These are phyloP conservation scores for Cardiocondyla obscurior DNA, from an alignment of 1,140 invertebrate species.

Conservation along the genomic window DNA sequence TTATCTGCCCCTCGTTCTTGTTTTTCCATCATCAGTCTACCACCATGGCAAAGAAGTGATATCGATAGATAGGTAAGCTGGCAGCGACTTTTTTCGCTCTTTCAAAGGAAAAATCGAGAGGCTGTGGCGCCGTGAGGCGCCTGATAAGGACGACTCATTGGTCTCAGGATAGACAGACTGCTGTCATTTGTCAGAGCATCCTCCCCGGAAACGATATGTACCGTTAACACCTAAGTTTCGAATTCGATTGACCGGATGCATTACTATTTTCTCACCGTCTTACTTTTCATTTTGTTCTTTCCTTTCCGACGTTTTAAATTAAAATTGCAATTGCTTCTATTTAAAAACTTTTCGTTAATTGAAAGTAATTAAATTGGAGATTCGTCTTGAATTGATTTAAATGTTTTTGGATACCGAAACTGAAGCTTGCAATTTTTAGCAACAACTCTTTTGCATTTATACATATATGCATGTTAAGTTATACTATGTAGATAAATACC, in stretches of 20 bases:
- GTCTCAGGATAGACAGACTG: conserved; percentile 72
- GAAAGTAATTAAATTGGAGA: not conserved
- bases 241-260: conserved; percentile 57
- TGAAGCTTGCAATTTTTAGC: not conserved
- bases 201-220: conserved; percentile 34
- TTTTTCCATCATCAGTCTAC: conserved; percentile 77
- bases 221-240: conserved; percentile 42
- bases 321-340: not conserved
- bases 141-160: conserved; percentile 75
- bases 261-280: conserved; percentile 52
- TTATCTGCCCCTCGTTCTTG: conserved; percentile 72
- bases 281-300: not conserved
- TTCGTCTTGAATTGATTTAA: not conserved
- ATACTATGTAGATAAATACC: not conserved
- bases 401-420: not conserved
- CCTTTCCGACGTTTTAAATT: not conserved
- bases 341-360: not conserved
- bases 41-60: conserved; percentile 73
- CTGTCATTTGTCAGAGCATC: conserved; percentile 75
- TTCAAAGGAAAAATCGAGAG: conserved; percentile 64
- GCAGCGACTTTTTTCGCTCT: conserved; percentile 63
- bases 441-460: not conserved
- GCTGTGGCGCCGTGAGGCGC: conserved; percentile 56
- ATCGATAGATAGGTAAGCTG: conserved; percentile 68
- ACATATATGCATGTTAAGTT: not conserved